Conservation (phyloP, 1,140 invertebrate genomes). For the Apocrypta bakeri region DNA sequence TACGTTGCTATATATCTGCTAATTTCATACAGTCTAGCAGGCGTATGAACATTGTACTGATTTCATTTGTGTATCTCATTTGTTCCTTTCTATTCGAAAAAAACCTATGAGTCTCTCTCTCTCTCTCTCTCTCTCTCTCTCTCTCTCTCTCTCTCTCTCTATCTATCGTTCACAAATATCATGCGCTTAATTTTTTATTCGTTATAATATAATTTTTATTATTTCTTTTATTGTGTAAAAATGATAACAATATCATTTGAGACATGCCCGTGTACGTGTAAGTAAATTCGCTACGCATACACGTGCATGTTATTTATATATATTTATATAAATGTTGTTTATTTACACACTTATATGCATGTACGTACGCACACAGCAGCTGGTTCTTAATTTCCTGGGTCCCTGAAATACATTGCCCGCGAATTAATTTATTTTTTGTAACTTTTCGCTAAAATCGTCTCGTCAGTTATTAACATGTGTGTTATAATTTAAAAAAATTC, state of each 20-base stretch:
- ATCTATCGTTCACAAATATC: not conserved
- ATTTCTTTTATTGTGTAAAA: constrained; percentile 20
- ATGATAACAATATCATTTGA: constrained; percentile 36
- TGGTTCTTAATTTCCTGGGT: constrained; percentile 31
- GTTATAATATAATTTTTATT: not conserved
- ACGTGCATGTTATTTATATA: constrained; percentile 17
- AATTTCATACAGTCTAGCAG: constrained; percentile 58
- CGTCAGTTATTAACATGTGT: not conserved
- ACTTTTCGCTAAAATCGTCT: not conserved
- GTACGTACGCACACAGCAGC: constrained; percentile 10
- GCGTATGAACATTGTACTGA: constrained; percentile 60
- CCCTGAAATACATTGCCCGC: constrained; percentile 29
- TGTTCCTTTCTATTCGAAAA: constrained; percentile 43
- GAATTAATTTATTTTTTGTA: not conserved
- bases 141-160: constrained; percentile 34
- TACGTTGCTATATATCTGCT: constrained; percentile 46
- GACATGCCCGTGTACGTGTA: constrained; percentile 48
- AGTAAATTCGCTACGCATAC: not conserved
- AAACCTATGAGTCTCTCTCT: constrained; percentile 48
- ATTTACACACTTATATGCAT: constrained; percentile 9
- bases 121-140: constrained; percentile 44
- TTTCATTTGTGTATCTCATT: constrained; percentile 45
- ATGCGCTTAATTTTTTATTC: constrained; percentile 1
- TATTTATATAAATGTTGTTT: constrained; percentile 29
- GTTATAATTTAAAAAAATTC: not conserved